These are phyloP conservation scores for Drosophila obscura DNA, from an alignment of 1,140 invertebrate genomes.

Conservation along the genomic window DNA sequence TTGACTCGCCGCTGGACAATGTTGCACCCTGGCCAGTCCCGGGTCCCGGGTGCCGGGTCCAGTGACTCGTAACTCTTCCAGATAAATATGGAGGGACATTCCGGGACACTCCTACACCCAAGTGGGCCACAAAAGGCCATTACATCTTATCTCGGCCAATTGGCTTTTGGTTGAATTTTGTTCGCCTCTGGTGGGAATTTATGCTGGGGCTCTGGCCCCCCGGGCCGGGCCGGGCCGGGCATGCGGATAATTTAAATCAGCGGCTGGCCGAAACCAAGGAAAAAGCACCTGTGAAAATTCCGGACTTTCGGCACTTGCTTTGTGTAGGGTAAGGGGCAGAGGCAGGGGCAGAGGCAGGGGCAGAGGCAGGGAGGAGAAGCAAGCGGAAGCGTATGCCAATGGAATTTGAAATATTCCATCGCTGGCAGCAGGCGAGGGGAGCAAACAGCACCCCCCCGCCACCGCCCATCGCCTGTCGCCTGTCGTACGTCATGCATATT, in stretches of 20 bases:
- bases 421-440: background rate
- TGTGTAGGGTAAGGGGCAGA: background rate
- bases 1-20: slow-evolving; percentile 49
- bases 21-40: slow-evolving; percentile 14
- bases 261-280: slow-evolving; percentile 14
- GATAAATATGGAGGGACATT: slow-evolving; percentile 57
- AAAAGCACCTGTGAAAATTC: slow-evolving; percentile 61
- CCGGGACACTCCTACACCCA: slow-evolving; percentile 9
- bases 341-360: too few relatives aligned
- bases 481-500: slow-evolving; percentile 61
- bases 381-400: slow-evolving; percentile 34
- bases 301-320: slow-evolving; percentile 22
- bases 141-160: slow-evolving; percentile 79
- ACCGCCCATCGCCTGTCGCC: background rate
- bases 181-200: slow-evolving; percentile 44
- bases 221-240: slow-evolving; percentile 19
- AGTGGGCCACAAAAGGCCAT: slow-evolving; percentile 61
- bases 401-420: slow-evolving; percentile 39
- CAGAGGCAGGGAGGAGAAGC: background rate
- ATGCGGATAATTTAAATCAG: slow-evolving; percentile 72
- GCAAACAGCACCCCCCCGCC: background rate
- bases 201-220: slow-evolving; percentile 34
- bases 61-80: slow-evolving; percentile 63
- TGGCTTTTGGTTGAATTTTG: slow-evolving; percentile 57
- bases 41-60: slow-evolving; percentile 5